Percentiles rank a stretch among this genome's conserved stretches.
These are phyloP conservation scores for Rotaria magnacalcarata DNA, from an alignment of 2,888 invertebrate species.

Conservation along the genomic window DNA sequence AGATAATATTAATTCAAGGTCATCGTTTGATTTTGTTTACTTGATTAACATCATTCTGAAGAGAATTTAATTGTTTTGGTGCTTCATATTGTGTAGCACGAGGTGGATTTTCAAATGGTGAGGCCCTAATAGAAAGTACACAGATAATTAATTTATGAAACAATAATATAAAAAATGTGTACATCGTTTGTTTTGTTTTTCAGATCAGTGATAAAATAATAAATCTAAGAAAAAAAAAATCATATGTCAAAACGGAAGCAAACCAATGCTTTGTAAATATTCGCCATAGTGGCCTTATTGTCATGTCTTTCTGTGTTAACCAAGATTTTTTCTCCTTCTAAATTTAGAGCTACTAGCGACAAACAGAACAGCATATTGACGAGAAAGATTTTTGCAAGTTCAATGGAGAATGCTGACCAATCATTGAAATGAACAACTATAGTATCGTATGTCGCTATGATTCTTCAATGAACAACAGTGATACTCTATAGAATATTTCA, in stretches of 20 bases:
- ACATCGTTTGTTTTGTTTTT: background rate
- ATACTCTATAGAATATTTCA: too few relatives aligned
- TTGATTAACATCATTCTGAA: slow-evolving; percentile 17
- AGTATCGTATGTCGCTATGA: background rate
- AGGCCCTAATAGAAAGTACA: background rate
- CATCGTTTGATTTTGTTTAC: background rate
- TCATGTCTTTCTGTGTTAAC: background rate
- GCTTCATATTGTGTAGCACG: background rate
- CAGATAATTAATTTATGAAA: too few relatives aligned
- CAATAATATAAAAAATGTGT: background rate
- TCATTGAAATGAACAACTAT: background rate
- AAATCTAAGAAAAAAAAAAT: background rate
- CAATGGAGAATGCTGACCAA: background rate
- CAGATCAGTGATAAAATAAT: background rate
- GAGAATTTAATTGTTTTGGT: background rate
- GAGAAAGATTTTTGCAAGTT: slow-evolving; percentile 1
- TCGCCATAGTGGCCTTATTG: background rate
- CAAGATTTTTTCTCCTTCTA: background rate
- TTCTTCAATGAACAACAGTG: background rate
- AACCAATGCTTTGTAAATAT: background rate
- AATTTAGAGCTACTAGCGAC: background rate
- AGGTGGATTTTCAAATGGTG: background rate
- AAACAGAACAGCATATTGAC: background rate
- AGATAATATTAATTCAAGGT: too few relatives aligned
- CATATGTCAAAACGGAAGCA: background rate